A percentile compares a stretch with the other conserved stretches of the same genome.
These are phyloP conservation scores for Mesitornis unicolor DNA, from an alignment of 2,113 vertebrate genomes.

Conservation along the genomic window DNA sequence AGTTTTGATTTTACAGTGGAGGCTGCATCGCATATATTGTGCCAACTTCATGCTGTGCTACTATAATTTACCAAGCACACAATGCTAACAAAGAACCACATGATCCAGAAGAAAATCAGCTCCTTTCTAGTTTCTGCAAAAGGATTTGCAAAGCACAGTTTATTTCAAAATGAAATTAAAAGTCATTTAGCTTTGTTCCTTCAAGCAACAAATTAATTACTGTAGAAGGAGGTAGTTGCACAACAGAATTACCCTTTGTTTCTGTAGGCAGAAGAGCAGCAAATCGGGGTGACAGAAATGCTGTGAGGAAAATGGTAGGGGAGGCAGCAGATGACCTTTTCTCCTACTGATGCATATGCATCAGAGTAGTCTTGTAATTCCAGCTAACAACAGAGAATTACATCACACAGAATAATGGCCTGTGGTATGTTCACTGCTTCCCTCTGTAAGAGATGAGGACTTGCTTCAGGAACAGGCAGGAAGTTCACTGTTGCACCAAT, in stretches of 20 bases:
- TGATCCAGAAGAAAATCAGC: background rate
- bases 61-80: background rate
- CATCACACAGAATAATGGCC: background rate
- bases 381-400: too few relatives aligned
- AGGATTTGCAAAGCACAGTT: background rate
- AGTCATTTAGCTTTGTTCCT: background rate
- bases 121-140: background rate
- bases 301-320: background rate
- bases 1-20: slow-evolving; percentile 7
- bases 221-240: background rate
- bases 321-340: background rate
- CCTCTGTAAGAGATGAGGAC: background rate
- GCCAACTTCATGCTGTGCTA: slow-evolving; percentile 31
- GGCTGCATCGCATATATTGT: background rate
- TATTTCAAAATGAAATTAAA: slow-evolving; percentile 15
- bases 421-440: background rate
- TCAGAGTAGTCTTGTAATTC: background rate
- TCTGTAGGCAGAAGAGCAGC: background rate
- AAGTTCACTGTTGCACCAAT: background rate
- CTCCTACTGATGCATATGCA: background rate
- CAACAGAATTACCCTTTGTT: background rate
- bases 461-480: background rate
- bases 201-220: slow-evolving; percentile 17
- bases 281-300: background rate
- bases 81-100: background rate